Base-by-base conservation (phyloP, 2,113 vertebrate species). In the Columbina picui region DNA sequence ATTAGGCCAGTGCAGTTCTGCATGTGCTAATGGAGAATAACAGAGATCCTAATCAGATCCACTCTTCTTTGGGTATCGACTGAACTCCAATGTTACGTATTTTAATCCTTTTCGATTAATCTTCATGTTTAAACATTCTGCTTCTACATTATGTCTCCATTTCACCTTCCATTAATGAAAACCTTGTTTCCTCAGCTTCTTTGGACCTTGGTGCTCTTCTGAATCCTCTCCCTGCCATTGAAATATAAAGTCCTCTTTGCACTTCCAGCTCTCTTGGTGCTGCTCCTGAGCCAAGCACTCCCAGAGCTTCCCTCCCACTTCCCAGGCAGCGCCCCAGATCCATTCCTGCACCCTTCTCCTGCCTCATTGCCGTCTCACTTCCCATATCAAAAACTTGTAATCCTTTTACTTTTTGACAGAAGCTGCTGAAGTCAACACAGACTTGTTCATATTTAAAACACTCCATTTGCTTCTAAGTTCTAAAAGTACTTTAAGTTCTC, bases 31-130 rank as follows among this genome's bases (percentile, higher is more conserved):
- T 25, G n/a, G 36, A 78, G 25, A 50, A 14, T 18, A 79, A 56
- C 23, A 75, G 41, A 70, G 36, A 39, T 34, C 73, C 47, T 56
- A 22, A 38, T 67, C 52, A 71, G 34, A 52, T 9, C 22, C 57
- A 2, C 50, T 43, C 56, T 4, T 73, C 29, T 55, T 52, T 43
- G 29, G 43, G 45, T 39, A 49, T 12, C 63, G 34, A 65, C 59
- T 30, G 38, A 86, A 77, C 26, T 67, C 34, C 16, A 41, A 1
- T 10, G 3, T 38, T 43, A 76, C 0, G 1, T 13, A 38, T 61
- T 85, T 83, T 59, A 80, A 83, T 50, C 19, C n/a, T 82, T 80
- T 64, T 63, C 52, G 64, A 74, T 93, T 86, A 70, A 67, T 88
- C 53, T 92, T 76, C 36, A 79, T 1, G 0, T 69, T 32, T 67